Evolutionary conservation across 2,888 invertebrate species (phyloP).

Genomic region (Macaria notata): DNA sequence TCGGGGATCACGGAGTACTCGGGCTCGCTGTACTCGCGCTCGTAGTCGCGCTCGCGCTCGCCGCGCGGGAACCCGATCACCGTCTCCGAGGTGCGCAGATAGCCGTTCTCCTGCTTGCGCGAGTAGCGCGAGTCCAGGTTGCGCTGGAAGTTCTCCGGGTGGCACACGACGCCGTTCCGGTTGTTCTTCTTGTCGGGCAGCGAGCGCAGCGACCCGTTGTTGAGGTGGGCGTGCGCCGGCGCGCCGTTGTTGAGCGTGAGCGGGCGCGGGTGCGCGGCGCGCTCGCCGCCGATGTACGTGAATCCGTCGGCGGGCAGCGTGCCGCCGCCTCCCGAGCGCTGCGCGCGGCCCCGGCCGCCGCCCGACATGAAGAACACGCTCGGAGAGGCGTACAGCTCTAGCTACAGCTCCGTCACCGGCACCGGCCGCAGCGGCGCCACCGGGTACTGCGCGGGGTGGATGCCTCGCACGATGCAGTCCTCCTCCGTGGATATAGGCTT

Average conservation of each 20-base stretch:
- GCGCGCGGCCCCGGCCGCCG: slow-evolving; percentile 77
- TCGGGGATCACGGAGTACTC: slow-evolving; percentile 79
- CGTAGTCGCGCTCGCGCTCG: slow-evolving; percentile 57
- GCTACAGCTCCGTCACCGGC: slow-evolving; percentile 97
- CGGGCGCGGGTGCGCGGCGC: slow-evolving; percentile 57
- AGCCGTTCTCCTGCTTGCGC: slow-evolving; percentile 78
- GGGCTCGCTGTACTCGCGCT: slow-evolving; percentile 69
- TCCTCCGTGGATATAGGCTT: slow-evolving; percentile 93
- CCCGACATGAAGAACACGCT: slow-evolving; percentile 89
- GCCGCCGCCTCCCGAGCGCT: slow-evolving; percentile 81
- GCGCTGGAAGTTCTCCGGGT: slow-evolving; percentile 77
- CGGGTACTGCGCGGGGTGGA: slow-evolving; percentile 80
- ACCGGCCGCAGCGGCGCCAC: slow-evolving; percentile 84
- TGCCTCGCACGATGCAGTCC: slow-evolving; percentile 89
- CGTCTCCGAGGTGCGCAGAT: slow-evolving; percentile 73
- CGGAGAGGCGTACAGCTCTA: slow-evolving; percentile 96
- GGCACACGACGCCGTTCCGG: slow-evolving; percentile 71
- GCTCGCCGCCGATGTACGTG: slow-evolving; percentile 88
- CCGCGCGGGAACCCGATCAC: slow-evolving; percentile 68
- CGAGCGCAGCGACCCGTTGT: slow-evolving; percentile 78
- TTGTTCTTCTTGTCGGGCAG: slow-evolving; percentile 75
- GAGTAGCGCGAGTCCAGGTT: slow-evolving; percentile 77
- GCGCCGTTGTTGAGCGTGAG: slow-evolving; percentile 79
- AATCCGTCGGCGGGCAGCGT: slow-evolving; percentile 88
- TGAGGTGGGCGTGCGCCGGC: slow-evolving; percentile 73